Conservation (phyloP, 2,797 vertebrate species). For the Lepidocolaptes lacrymiger region DNA sequence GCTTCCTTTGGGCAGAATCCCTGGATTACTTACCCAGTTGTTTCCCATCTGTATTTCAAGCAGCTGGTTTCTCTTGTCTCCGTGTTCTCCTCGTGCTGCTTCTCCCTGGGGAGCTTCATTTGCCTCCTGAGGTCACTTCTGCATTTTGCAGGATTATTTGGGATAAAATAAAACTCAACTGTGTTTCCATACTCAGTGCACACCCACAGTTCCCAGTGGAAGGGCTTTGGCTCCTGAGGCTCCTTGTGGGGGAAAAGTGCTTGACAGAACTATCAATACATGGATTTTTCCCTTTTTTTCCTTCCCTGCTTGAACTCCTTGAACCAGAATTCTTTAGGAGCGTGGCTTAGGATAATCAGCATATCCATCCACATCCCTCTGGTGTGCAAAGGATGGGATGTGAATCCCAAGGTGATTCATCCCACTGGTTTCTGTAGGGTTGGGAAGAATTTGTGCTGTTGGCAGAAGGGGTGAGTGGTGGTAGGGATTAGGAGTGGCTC, state of each 20-base stretch:
- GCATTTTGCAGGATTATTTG: neutral
- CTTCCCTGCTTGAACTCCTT: neutral
- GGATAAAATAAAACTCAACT: neutral
- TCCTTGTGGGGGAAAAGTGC: neutral
- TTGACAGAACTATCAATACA: neutral
- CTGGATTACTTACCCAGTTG: neutral
- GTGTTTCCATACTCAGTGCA: neutral
- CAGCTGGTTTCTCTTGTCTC: neutral
- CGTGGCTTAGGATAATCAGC: neutral
- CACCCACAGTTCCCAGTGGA: neutral
- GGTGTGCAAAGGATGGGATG: neutral
- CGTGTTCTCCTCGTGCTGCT: neutral
- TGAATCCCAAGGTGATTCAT: neutral
- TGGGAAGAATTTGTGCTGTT: neutral
- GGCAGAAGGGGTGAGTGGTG: neutral
- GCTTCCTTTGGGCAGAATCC: neutral
- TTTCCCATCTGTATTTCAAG: neutral
- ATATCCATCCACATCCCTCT: neutral
- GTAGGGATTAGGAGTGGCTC: neutral
- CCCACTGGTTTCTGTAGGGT: neutral
- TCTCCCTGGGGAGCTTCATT: slow-evolving; percentile 3
- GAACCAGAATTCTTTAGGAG: neutral
- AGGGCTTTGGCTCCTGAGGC: neutral
- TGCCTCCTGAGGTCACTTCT: neutral
- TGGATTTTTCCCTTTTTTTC: neutral